phyloP scores from a whole-genome alignment of 2,888 invertebrate species.

The Microctonus hyperodae region DNA sequence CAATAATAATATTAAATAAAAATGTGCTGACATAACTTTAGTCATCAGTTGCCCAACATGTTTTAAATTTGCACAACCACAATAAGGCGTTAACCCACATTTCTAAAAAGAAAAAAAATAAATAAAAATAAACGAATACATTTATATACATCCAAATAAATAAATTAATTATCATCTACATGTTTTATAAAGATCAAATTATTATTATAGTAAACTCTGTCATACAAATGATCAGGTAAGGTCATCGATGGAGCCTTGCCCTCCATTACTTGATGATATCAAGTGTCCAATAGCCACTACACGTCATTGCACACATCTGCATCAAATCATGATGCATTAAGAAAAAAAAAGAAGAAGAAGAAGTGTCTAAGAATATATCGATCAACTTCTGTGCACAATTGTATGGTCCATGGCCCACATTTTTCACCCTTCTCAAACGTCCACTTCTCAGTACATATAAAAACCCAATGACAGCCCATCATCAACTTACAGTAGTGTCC shows the following conservation, averaged over 20 bases:
- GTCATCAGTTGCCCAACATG: neutral
- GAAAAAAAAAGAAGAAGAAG: slow-evolving; percentile 32
- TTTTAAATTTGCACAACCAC: neutral
- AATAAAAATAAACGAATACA: too few species aligned
- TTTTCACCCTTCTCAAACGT: slow-evolving; percentile 52
- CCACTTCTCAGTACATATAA: slow-evolving; percentile 46
- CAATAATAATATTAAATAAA: neutral
- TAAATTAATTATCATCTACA: neutral
- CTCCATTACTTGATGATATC: slow-evolving; percentile 37
- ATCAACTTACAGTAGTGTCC: slow-evolving; percentile 39
- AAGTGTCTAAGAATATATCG: slow-evolving; percentile 31
- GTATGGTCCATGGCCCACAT: slow-evolving; percentile 61
- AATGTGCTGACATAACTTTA: neutral
- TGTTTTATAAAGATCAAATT: neutral
- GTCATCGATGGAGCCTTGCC: slow-evolving; percentile 44
- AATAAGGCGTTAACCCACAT: neutral
- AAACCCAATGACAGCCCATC: slow-evolving; percentile 48
- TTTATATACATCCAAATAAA: neutral
- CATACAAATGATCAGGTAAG: slow-evolving; percentile 26
- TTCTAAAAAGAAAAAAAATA: neutral
- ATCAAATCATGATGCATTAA: too few species aligned
- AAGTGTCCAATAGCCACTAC: slow-evolving; percentile 27
- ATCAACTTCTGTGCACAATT: slow-evolving; percentile 20
- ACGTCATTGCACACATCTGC: too few species aligned
- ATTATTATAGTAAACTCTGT: neutral